Evolutionary conservation across 1,140 invertebrate species (phyloP).

Genomic region (fruit fly (Drosophila melanogaster)): DNA sequence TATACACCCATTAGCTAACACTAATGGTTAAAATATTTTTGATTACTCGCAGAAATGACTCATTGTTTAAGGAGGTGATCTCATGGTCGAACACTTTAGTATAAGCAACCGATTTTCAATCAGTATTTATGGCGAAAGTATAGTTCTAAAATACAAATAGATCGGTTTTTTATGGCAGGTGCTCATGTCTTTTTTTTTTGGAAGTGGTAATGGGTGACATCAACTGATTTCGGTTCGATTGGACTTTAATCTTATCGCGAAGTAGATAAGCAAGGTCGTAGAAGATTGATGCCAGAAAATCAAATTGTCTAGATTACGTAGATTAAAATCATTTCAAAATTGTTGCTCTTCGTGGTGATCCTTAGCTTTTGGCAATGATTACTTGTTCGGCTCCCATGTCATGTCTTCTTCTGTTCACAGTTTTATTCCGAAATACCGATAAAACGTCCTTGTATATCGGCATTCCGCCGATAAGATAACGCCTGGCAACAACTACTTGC

Average conservation of each 20-base stretch:
- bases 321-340: background rate
- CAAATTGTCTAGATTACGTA: background rate
- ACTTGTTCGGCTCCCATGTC: constrained; percentile 56
- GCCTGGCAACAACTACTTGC: constrained; percentile 33
- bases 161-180: constrained; percentile 5
- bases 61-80: constrained; percentile 36
- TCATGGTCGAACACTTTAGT: constrained; percentile 32
- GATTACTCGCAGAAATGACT: constrained; percentile 24
- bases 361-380: constrained; percentile 46
- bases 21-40: constrained; percentile 17
- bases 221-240: background rate
- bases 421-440: constrained; percentile 52
- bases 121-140: constrained; percentile 30
- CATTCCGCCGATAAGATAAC: constrained; percentile 69
- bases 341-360: background rate
- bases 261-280: constrained; percentile 43
- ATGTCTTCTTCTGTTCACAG: constrained; percentile 17
- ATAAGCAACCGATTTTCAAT: background rate
- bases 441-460: constrained; percentile 61
- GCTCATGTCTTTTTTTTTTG: constrained; percentile 1
- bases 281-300: constrained; percentile 4
- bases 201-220: constrained; percentile 12
- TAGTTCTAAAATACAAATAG: constrained; percentile 10
- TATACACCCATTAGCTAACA: constrained; percentile 7
- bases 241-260: constrained; percentile 32